Base-by-base conservation (phyloP, 2,797 vertebrate genomes). In the Otolemur crassicaudatus region DNA sequence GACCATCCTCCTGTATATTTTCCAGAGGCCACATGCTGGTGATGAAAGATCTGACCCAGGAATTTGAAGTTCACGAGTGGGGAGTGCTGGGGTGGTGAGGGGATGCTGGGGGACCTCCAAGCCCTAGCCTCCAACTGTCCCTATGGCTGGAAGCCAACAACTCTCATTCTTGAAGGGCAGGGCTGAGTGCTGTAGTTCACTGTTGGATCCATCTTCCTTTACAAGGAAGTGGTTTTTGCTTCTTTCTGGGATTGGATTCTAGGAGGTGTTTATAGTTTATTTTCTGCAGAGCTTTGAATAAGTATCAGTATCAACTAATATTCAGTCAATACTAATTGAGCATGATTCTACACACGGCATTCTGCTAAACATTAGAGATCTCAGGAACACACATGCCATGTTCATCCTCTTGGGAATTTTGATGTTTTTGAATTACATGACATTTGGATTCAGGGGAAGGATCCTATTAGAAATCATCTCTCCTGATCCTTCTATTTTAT, bases 1-100 rank as follows among this genome's bases (percentile, higher is more conserved):
- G 76, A 67, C 87, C 22, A 67, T 83, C 76, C 43, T 77, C 10
- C 0, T 88, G 87, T 94, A 20, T 91, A 0, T 37, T 83, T 95
- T 80, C 94, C 56, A 58, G 88, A 96, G 92, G 58, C 16, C 61
- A 1, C 3, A 6, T 16, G 23, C 61, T 96, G 72, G 77, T 29
- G 90, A 80, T 69, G 72, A 94, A 91, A 93, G 83, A 60, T 87
- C 43, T 90, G 93, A 29, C 73, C 72, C 63, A 56, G 84, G 63
- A 65, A 58, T 83, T 4, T 37, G 60, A 77, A 82, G 82, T 79
- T 56, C 88, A 84, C 1, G 0, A 5, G 31, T 34, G 16, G 73
- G 72, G 49, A 53, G 49, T 53, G 49, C n/a, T 9, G 22, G 53
- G 53, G 65, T 2, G 9, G 37, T 2, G 20, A n/a, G 29, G 79